Conservation (phyloP, 2,797 vertebrate species). For the Melanotaenia parkinsoni region DNA sequence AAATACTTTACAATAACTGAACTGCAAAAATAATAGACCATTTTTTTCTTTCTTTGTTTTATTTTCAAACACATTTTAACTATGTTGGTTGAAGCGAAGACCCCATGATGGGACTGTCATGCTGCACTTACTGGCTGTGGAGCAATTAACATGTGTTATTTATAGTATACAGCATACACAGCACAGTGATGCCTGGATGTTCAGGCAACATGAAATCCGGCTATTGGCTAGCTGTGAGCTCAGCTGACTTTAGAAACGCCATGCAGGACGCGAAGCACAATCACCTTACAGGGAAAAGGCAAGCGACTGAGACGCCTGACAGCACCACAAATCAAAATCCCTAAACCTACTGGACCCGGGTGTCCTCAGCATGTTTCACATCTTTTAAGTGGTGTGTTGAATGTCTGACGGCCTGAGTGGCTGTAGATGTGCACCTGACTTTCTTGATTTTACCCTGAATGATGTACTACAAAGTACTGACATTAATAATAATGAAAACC, state of each 20-base stretch:
- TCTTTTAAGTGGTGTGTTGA: slow-evolving; percentile 24
- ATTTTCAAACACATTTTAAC: not conserved
- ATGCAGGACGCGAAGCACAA: slow-evolving; percentile 37
- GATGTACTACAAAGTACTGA: slow-evolving; percentile 9
- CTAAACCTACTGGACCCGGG: slow-evolving; percentile 4
- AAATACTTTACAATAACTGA: too few species aligned
- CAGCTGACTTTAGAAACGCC: slow-evolving; percentile 67
- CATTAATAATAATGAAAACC: not conserved
- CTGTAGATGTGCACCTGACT: slow-evolving; percentile 46
- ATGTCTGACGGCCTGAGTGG: slow-evolving; percentile 31
- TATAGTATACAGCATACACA: slow-evolving; percentile 45
- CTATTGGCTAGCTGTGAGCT: slow-evolving; percentile 60
- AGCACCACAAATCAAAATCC: slow-evolving; percentile 33
- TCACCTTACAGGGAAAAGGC: slow-evolving; percentile 22
- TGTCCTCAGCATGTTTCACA: slow-evolving; percentile 13
- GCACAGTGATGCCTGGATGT: slow-evolving; percentile 38
- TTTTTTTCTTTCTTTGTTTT: not conserved
- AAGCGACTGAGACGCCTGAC: slow-evolving; percentile 17
- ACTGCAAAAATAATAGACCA: too few species aligned
- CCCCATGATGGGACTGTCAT: not conserved
- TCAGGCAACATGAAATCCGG: slow-evolving; percentile 36
- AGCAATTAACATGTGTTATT: slow-evolving; percentile 51
- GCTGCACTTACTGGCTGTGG: slow-evolving; percentile 15
- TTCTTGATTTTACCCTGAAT: slow-evolving; percentile 17
- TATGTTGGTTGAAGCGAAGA: not conserved